Conservation (phyloP, 2,113 vertebrate genomes). For the Boleophthalmus pectinirostris region DNA sequence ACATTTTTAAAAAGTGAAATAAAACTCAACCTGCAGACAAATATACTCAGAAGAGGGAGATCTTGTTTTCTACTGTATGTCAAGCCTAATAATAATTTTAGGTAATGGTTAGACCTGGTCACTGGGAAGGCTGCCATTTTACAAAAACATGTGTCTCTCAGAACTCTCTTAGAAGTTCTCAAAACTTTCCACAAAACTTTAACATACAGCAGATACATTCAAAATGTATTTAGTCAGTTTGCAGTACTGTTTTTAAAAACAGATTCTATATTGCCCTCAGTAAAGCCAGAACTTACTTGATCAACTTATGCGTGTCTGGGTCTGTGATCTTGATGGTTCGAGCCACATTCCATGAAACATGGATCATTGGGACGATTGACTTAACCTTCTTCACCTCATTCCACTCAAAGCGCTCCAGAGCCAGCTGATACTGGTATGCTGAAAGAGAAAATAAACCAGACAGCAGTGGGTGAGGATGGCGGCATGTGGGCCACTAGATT, state of each 20-base stretch:
- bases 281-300: constrained; percentile 80
- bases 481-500: background rate
- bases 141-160: background rate
- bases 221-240: background rate
- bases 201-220: background rate
- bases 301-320: constrained; percentile 84
- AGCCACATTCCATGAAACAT: constrained; percentile 92
- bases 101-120: background rate
- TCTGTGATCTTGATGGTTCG: constrained; percentile 88
- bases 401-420: constrained; percentile 92
- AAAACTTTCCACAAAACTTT: background rate
- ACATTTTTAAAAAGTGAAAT: background rate
- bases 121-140: background rate
- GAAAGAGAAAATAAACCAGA: constrained; percentile 24
- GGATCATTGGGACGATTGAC: constrained; percentile 95
- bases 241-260: background rate
- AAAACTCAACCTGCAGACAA: too few species aligned
- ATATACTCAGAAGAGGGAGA: too few species aligned
- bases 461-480: background rate
- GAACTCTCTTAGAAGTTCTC: background rate
- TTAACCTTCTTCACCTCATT: constrained; percentile 92
- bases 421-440: constrained; percentile 94
- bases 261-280: background rate
- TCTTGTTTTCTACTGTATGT: background rate
- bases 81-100: background rate